Evolutionary conservation across 2,888 invertebrate species (phyloP).

Genomic region (Taenaris catops): DNA sequence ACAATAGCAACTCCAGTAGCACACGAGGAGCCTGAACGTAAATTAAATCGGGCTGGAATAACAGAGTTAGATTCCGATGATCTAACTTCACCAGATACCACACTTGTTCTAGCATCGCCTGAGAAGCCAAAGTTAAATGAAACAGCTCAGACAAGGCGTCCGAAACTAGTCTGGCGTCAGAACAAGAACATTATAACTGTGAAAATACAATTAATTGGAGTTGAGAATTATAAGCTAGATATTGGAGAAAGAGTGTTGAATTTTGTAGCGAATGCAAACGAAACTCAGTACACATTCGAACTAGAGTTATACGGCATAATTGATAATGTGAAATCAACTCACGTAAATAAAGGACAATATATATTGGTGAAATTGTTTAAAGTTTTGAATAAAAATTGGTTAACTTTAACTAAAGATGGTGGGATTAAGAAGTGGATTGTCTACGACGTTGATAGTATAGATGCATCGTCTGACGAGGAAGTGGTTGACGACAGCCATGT

Average conservation of each 20-base stretch:
- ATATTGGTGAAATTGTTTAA: slow-evolving; percentile 50
- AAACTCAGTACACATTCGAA: slow-evolving; percentile 47
- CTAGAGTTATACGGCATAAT: slow-evolving; percentile 59
- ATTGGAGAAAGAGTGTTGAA: slow-evolving; percentile 39
- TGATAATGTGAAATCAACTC: slow-evolving; percentile 33
- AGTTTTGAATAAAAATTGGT: slow-evolving; percentile 48
- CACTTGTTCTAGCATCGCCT: slow-evolving; percentile 4
- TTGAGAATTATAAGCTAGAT: slow-evolving; percentile 44
- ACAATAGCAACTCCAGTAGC: background rate
- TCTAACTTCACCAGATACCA: slow-evolving; percentile 29
- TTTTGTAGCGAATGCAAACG: slow-evolving; percentile 41
- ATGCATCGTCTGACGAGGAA: slow-evolving; percentile 53
- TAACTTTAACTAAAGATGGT: slow-evolving; percentile 40
- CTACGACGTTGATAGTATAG: slow-evolving; percentile 53
- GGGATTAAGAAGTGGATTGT: slow-evolving; percentile 50
- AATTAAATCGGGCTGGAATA: slow-evolving; percentile 6
- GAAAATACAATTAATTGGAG: slow-evolving; percentile 53
- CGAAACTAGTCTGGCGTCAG: slow-evolving; percentile 58
- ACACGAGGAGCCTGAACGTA: background rate
- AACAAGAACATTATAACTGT: slow-evolving; percentile 39
- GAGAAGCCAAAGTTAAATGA: slow-evolving; percentile 16
- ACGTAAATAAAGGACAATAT: slow-evolving; percentile 54
- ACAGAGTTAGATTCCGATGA: slow-evolving; percentile 40
- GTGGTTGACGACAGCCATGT: slow-evolving; percentile 8
- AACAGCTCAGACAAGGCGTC: slow-evolving; percentile 34